Base-by-base conservation (phyloP, 2,888 invertebrate species). In the Coenonympha glycerion region DNA sequence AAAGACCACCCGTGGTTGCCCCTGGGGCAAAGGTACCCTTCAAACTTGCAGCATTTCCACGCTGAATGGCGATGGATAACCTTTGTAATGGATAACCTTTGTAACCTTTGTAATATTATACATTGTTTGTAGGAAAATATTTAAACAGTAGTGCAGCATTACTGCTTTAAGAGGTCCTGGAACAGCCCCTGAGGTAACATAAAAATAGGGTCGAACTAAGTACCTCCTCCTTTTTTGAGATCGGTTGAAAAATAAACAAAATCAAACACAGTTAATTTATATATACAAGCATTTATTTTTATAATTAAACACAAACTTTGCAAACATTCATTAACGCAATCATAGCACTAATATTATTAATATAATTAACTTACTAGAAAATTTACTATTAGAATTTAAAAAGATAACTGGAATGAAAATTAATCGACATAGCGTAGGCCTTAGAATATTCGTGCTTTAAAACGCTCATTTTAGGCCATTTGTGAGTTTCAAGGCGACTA, bases 281-380 rank as follows among this genome's bases (percentile, higher is more conserved):
- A 86, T 87, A 81, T 85, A 87, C 84, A 86, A 87, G 86, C 86
- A 74, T 87, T 85, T 86, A 86, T 85, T 84, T 79, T 79, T 76
- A 78, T 81, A 85, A 82, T 80, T 74, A 79, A 86, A 85, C 83
- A 81, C 76, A 87, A 86, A 82, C 58, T 60, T 78, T 82, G 86
- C 85, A 81, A 82, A 86, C 82, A 83, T 85, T 83, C 81, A 86
- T 76, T 83, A 82, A 82, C 82, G 80, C 81, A 82, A 82, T 79
- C 73, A 83, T 81, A 85, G 81, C 82, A 77, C 82, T 85, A 82
- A 81, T 65, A 65, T n/a, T n/a, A n/a, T n/a, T n/a, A n/a, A n/a
- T n/a, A n/a, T n/a, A n/a, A n/a, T n/a, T 79, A 82, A 83, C 76
- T 81, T 82, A 79, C 82, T 72, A 64, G 73, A 78, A 78, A 63